phyloP scores from a whole-genome alignment of 2,113 vertebrate genomes.

The Equus quagga region DNA sequence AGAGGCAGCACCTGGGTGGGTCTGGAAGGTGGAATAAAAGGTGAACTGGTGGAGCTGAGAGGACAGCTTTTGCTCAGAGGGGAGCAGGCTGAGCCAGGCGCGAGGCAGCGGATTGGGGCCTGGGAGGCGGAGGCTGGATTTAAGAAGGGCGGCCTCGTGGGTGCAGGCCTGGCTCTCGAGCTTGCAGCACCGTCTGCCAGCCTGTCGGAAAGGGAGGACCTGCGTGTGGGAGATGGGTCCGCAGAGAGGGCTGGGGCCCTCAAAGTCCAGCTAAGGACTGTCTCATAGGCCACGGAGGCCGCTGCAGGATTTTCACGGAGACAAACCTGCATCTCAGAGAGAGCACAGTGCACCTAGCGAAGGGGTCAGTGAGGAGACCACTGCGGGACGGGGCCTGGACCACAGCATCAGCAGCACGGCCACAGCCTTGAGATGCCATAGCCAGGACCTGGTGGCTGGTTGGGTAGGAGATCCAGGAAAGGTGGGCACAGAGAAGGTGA shows the following conservation, averaged over 20 bases:
- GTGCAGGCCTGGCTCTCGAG: not conserved
- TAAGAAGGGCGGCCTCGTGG: not conserved
- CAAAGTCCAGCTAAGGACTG: not conserved
- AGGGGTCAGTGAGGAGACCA: not conserved
- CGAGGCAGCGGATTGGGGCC: not conserved
- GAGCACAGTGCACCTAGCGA: not conserved
- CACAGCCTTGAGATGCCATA: not conserved
- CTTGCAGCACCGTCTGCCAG: not conserved
- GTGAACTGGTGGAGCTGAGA: too few species aligned
- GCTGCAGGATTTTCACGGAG: not conserved
- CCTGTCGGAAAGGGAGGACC: not conserved
- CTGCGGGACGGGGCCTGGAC: not conserved
- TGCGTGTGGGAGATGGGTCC: not conserved
- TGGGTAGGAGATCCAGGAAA: not conserved
- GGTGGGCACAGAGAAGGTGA: not conserved
- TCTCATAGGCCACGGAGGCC: not conserved
- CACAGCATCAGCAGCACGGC: not conserved
- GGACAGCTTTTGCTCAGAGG: not conserved
- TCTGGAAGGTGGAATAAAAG: not conserved
- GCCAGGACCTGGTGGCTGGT: not conserved
- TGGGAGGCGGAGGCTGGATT: accelerated
- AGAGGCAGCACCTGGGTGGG: not conserved
- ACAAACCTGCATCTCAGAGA: not conserved
- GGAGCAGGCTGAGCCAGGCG: too few species aligned
- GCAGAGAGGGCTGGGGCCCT: not conserved